phyloP scores from a whole-genome alignment of 2,888 invertebrate species.

The Mythimna ferrago region DNA sequence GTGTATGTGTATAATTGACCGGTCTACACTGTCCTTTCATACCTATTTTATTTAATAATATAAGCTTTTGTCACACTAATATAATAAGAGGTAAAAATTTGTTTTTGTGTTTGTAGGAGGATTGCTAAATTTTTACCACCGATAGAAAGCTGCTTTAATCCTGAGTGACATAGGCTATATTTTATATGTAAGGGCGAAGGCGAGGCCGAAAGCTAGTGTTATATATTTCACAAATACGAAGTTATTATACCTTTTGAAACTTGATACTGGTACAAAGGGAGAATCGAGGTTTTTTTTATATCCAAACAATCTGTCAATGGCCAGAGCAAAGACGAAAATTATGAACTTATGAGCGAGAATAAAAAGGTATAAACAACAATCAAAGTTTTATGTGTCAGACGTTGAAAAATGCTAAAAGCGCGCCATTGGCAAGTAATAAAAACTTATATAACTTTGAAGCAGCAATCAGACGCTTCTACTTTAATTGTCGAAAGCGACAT shows the following conservation, averaged over 20 bases:
- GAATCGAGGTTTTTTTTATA: slow-evolving; percentile 20
- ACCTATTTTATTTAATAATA: too few species aligned
- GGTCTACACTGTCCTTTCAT: too few species aligned
- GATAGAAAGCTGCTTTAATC: too few species aligned
- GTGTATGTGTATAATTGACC: too few species aligned
- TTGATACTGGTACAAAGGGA: not conserved
- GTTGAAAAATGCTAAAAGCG: slow-evolving; percentile 33
- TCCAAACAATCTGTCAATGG: slow-evolving; percentile 1
- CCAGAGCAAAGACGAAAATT: not conserved
- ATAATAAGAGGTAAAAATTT: too few species aligned
- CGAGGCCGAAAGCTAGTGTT: too few species aligned
- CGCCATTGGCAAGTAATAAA: slow-evolving; percentile 32
- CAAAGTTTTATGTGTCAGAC: slow-evolving; percentile 11
- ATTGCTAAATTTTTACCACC: too few species aligned
- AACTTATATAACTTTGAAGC: slow-evolving; percentile 15
- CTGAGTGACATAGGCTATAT: too few species aligned
- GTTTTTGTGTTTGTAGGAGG: too few species aligned
- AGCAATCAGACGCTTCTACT: not conserved
- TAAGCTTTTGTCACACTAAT: too few species aligned
- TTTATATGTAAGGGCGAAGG: too few species aligned
- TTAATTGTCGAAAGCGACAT: not conserved
- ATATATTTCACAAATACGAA: not conserved
- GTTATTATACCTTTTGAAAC: not conserved
- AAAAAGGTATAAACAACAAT: not conserved
- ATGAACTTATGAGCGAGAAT: not conserved